Evolutionary conservation across 2,113 vertebrate genomes (phyloP).

Genomic region (Thunnus thynnus): DNA sequence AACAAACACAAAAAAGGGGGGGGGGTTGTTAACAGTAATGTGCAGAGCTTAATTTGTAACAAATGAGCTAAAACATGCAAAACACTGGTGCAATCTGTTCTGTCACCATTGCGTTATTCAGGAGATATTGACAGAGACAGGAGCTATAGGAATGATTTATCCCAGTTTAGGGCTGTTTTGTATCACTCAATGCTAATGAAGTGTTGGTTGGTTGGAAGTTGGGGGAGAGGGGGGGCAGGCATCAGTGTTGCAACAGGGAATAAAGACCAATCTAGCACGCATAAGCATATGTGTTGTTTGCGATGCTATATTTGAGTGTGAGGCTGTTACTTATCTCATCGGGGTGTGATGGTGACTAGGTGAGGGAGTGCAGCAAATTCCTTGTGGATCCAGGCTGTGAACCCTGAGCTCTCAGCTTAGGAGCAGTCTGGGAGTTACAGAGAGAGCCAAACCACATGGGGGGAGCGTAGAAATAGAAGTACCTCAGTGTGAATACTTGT

Average conservation of each 20-base stretch:
- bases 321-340: constrained; percentile 75
- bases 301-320: constrained; percentile 79
- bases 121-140: constrained; percentile 18
- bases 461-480: constrained; percentile 78
- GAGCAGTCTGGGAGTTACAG: constrained; percentile 62
- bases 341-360: constrained; percentile 65
- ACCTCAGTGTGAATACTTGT: constrained; percentile 74
- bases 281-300: constrained; percentile 74
- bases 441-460: constrained; percentile 51
- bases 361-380: constrained; percentile 65
- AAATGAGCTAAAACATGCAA: not conserved
- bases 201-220: constrained; percentile 64
- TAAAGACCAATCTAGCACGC: constrained; percentile 67
- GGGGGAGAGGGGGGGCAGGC: constrained; percentile 24
- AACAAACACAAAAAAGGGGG: not conserved
- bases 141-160: constrained; percentile 10
- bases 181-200: constrained; percentile 76
- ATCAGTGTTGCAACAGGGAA: constrained; percentile 65
- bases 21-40: not conserved
- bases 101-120: constrained; percentile 39
- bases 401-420: constrained; percentile 60
- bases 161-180: constrained; percentile 69
- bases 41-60: not conserved
- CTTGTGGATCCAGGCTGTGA: constrained; percentile 60
- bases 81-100: not conserved